Base-by-base conservation (phyloP, 2,113 vertebrate species). In the Pungitius pungitius region DNA sequence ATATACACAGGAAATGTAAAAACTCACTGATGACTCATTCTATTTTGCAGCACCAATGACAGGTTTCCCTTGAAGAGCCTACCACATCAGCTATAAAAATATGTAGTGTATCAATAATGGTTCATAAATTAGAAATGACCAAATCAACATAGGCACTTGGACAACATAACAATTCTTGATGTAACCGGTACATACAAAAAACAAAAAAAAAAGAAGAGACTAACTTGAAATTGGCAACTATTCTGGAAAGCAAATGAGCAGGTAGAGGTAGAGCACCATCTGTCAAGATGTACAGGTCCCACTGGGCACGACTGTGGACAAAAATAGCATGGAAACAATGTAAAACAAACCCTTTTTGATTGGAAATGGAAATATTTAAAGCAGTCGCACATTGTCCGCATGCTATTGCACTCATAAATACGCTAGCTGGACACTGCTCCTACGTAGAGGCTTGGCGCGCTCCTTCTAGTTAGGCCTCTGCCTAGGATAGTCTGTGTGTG, bases 261-360 rank as follows among this genome's bases (percentile, higher is more conserved):
- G 94, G 84, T 86, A 90, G 97, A 99, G 97, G 97, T 99, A 98
- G 97, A 95, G 95, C 93, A 93, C 92, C 95, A 94, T 95, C 87
- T 83, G 90, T 93, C 92, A 92, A 94, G 95, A 96, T 93, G 95
- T 88, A 88, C 82, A 82, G 83, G 92, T 93, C 94, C 93, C 54
- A 30, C 57, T 81, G 77, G 68, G n/a, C 75, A 75, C 90, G 92
- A 95, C 92, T 87, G 73, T 57, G 87, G 86, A 91, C 92, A 91
- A 87, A 92, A 75, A 91, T 82, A 90, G 42, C 75, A 89, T 93
- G 89, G 91, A 85, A 91, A 91, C 90, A 88, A 90, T 68, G 80
- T 66, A 49, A 77, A 73, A 92, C 82, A 81, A 87, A 54, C 24
- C 80, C 69, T 84, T 77, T 77, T 90, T n/a, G 87, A 92, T 82